A percentile compares a stretch with the other conserved stretches of the same genome.
phyloP scores from a whole-genome alignment of 2,113 vertebrate species.

The Menidia beryllina region DNA sequence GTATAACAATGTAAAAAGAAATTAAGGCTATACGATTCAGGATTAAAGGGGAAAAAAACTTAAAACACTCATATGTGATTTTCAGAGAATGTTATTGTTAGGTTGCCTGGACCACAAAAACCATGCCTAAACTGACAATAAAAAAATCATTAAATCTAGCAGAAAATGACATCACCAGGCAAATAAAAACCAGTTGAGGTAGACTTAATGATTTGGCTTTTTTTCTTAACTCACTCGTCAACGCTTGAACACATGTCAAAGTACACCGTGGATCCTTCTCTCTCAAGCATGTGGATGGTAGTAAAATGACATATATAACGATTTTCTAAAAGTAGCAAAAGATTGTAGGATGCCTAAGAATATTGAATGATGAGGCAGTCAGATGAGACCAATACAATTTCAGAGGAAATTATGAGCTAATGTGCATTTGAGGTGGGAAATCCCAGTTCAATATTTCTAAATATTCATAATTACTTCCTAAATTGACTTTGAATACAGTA shows the following conservation, averaged over 20 bases:
- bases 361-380: background rate
- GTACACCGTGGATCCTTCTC: background rate
- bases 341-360: background rate
- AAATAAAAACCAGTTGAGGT: background rate
- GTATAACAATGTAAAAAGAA: too few relatives aligned
- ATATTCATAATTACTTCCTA: too few relatives aligned
- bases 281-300: background rate
- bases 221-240: background rate
- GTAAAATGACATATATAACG: background rate
- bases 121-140: background rate
- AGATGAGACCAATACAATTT: too few relatives aligned
- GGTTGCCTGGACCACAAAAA: background rate
- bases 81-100: background rate
- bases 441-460: too few relatives aligned
- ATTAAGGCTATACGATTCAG: too few relatives aligned
- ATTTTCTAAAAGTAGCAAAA: background rate
- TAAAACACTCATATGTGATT: background rate
- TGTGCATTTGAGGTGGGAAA: too few relatives aligned
- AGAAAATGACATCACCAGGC: background rate
- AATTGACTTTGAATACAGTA: too few relatives aligned
- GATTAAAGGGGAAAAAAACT: background rate
- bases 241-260: background rate
- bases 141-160: background rate
- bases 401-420: too few relatives aligned
- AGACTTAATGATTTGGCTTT: background rate